phyloP scores from a whole-genome alignment of 2,113 vertebrate species.

The Muntiacus reevesi region DNA sequence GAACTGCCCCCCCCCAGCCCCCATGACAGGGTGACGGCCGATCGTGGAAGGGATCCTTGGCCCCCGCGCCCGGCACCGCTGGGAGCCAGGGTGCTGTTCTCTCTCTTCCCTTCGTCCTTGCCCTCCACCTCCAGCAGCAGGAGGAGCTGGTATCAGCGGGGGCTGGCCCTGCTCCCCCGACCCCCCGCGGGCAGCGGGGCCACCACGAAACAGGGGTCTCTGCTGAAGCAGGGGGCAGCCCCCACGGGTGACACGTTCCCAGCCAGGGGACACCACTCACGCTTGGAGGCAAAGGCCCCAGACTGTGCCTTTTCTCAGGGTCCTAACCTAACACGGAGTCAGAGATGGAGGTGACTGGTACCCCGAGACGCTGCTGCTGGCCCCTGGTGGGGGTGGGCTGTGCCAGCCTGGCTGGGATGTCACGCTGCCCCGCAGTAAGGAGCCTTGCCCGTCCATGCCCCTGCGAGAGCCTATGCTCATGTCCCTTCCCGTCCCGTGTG shows the following conservation, averaged over 20 bases:
- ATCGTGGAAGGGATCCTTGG: accelerated
- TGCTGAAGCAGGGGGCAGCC: background rate
- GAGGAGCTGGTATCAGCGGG: background rate
- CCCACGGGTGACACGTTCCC: background rate
- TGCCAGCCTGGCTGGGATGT: background rate
- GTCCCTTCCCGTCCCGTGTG: accelerated
- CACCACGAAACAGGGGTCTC: background rate
- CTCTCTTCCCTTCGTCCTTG: background rate
- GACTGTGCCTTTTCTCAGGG: background rate
- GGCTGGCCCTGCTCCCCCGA: background rate
- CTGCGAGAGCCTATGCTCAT: accelerated
- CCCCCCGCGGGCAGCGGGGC: accelerated
- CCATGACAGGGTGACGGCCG: accelerated
- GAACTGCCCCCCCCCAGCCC: background rate
- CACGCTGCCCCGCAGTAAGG: background rate
- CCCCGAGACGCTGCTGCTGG: background rate
- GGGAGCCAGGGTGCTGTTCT: accelerated
- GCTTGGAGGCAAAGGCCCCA: background rate
- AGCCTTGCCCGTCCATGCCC: background rate
- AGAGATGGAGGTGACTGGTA: background rate
- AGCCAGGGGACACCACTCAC: background rate
- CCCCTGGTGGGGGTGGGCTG: background rate
- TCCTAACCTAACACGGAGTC: background rate
- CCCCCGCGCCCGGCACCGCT: accelerated
- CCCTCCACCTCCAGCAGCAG: background rate